Base-by-base conservation (phyloP, 2,797 vertebrate genomes). In the Aulostomus chinensis region DNA sequence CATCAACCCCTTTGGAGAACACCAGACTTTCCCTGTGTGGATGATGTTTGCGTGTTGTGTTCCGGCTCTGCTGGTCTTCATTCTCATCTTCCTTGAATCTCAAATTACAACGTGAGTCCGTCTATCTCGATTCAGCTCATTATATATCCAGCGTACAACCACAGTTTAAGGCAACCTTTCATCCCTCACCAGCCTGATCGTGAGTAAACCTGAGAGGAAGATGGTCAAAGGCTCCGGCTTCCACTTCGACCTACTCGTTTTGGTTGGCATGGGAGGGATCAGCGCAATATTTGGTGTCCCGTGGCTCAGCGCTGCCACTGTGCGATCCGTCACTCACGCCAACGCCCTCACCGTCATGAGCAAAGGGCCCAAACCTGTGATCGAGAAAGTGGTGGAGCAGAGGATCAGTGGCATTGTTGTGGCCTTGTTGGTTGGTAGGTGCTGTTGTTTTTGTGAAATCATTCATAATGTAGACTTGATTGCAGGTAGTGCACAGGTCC, bases 31-130 rank as follows among this genome's bases (percentile, higher is more conserved):
- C 89, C 89, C 97, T 34, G 73, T 86, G 22, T 98, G 96, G 97
- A 71, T 99, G 90, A 98, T 95, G 92, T 92, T 97, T 0, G 95
- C 91, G 3, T 89, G 91, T 0, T 83, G 78, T 12, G 55, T 98
- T 9, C 97, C 97, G 0, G 95, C 95, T 9, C 5, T 96, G 9
- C 90, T 99, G 1, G 94, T 99, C 84, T 99, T 99, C 82, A 99
- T 99, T 68, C 94, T 99, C 68, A 98, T 99, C 82, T 99, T 99
- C 73, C 91, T 99, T 0, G 97, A 99, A 86, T 94, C 96, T 1
- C 97, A 99, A 88, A 99, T 99, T 76, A 99, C 97, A 62, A 98
- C 97, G 97, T 99, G 84, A 93, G 93, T 77, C 5, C 30, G 33
- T 26, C 4, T 4, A 16, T 14, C n/a, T n/a, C n/a, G n/a, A n/a